phyloP scores from a whole-genome alignment of 1,140 invertebrate genomes.

The Drosophila paulistorum region DNA sequence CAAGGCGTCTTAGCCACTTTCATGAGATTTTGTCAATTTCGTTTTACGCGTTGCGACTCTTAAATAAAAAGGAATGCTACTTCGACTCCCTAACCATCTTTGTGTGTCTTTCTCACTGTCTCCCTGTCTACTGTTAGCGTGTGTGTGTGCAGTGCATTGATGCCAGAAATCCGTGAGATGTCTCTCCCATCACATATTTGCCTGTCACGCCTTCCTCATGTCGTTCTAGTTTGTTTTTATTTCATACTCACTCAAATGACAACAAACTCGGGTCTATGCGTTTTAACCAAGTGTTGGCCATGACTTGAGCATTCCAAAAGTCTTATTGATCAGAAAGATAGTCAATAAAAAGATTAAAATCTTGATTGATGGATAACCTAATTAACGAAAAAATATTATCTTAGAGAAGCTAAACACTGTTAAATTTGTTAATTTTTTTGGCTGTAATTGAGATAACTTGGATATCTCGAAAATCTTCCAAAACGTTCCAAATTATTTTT shows the following conservation, averaged over 20 bases:
- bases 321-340: too few species aligned
- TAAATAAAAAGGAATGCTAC: conserved; percentile 56
- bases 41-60: conserved; percentile 64
- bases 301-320: too few species aligned
- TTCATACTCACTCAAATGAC: conserved; percentile 8
- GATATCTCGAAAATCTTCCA: too few species aligned
- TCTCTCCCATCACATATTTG: conserved; percentile 57
- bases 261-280: conserved; percentile 14
- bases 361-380: too few species aligned
- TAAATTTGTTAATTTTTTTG: too few species aligned
- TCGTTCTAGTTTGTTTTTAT: conserved; percentile 10
- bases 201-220: conserved; percentile 31
- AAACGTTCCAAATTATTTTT: too few species aligned
- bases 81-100: conserved; percentile 9
- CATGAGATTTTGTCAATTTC: conserved; percentile 73
- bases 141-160: conserved; percentile 53
- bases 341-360: too few species aligned
- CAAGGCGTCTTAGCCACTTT: conserved; percentile 55
- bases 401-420: too few species aligned
- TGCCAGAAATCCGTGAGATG: conserved; percentile 67
- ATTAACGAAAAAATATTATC: too few species aligned
- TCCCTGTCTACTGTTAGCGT: neutral
- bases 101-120: neutral
- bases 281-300: neutral
- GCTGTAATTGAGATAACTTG: too few species aligned